Evolutionary conservation across 2,113 vertebrate species (phyloP).

Genomic region (Drymodes brunneopygia): DNA sequence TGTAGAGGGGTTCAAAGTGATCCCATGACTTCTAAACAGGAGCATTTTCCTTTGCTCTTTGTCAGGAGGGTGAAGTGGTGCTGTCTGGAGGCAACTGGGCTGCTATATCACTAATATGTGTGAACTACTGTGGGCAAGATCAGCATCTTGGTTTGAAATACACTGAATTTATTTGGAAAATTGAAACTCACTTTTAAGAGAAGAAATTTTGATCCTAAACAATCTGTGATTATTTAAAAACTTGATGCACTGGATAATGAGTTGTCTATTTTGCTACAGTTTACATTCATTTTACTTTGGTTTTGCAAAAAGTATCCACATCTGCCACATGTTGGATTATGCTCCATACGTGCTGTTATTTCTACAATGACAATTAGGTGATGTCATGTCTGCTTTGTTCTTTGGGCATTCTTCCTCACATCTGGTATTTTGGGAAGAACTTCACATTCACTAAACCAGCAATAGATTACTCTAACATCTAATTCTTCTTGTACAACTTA

Average conservation of each 20-base stretch:
- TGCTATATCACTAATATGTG: background rate
- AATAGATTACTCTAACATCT: background rate
- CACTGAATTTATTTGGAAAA: background rate
- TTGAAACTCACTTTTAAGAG: background rate
- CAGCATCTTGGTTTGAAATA: background rate
- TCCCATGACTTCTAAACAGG: background rate
- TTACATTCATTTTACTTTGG: constrained; percentile 1
- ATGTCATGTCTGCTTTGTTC: constrained; percentile 42
- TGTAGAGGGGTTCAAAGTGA: background rate
- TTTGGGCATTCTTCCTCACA: constrained; percentile 14
- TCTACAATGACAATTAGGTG: background rate
- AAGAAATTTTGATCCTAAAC: background rate
- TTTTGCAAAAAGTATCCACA: background rate
- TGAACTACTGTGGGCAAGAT: background rate
- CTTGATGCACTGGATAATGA: background rate
- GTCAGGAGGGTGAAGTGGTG: background rate
- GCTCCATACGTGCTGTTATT: background rate
- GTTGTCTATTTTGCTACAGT: background rate
- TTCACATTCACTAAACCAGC: background rate
- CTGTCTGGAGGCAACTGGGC: background rate
- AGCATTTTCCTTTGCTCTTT: background rate
- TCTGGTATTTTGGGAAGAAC: constrained; percentile 19
- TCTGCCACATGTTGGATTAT: background rate
- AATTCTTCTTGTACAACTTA: constrained; percentile 3
- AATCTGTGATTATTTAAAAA: background rate